phyloP scores from a whole-genome alignment of 2,888 invertebrate species.

The Chloromyia formosa region DNA sequence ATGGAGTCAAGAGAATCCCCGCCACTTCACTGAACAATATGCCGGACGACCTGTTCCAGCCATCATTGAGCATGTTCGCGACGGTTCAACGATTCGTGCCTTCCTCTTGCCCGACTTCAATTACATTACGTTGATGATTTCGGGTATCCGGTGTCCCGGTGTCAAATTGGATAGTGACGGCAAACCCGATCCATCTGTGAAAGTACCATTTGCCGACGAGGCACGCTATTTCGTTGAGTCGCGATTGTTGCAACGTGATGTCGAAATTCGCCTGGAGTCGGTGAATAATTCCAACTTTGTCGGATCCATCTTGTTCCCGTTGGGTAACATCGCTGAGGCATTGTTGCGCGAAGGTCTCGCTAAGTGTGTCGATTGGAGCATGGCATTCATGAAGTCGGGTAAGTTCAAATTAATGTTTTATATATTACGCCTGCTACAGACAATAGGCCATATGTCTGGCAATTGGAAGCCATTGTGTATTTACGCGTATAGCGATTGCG shows the following conservation, averaged over 20 bases:
- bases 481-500: neutral
- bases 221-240: conserved; percentile 94
- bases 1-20: conserved; percentile 88
- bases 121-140: conserved; percentile 93
- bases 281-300: conserved; percentile 93
- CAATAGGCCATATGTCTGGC: no score
- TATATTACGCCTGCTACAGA: no score
- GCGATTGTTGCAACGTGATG: conserved; percentile 88
- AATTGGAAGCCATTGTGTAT: no score
- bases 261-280: conserved; percentile 89
- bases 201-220: conserved; percentile 83
- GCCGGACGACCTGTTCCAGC: conserved; percentile 89
- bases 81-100: conserved; percentile 94
- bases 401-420: conserved; percentile 53
- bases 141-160: conserved; percentile 88
- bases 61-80: conserved; percentile 95
- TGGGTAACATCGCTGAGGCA: conserved; percentile 92
- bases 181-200: conserved; percentile 73
- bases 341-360: conserved; percentile 91
- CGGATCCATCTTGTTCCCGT: conserved; percentile 92
- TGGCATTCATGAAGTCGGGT: conserved; percentile 80
- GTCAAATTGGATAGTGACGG: conserved; percentile 81
- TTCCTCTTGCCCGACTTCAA: conserved; percentile 90
- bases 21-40: conserved; percentile 83
- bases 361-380: conserved; percentile 92